These are phyloP conservation scores for Edolisoma coerulescens DNA, from an alignment of 2,113 vertebrate genomes.

Conservation along the genomic window DNA sequence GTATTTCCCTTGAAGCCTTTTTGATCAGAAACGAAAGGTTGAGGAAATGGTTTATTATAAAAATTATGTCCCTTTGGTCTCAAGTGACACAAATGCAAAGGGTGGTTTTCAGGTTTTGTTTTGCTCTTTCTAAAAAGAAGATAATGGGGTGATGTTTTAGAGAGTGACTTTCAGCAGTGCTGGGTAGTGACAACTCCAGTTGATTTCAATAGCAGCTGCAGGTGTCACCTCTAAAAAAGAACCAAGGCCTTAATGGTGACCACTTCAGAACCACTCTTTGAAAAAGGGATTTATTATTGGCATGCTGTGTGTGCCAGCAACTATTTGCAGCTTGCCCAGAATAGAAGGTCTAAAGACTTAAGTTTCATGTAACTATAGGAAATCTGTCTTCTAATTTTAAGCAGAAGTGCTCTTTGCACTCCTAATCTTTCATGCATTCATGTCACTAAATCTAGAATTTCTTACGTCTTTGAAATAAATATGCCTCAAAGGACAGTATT, in stretches of 20 bases:
- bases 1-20: not conserved
- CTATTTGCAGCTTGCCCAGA: slow-evolving; percentile 58
- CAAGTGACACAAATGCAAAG: not conserved
- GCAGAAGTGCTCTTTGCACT: slow-evolving; percentile 13
- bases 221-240: slow-evolving; percentile 60
- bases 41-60: not conserved
- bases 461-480: slow-evolving; percentile 22
- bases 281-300: slow-evolving; percentile 66
- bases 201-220: slow-evolving; percentile 60
- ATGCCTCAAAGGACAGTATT: not conserved
- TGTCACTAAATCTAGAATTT: slow-evolving; percentile 69
- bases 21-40: not conserved
- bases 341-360: slow-evolving; percentile 60
- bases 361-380: slow-evolving; percentile 58
- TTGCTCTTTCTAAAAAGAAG: not conserved
- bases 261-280: slow-evolving; percentile 48
- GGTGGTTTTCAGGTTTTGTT: not conserved
- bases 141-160: not conserved
- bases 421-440: not conserved
- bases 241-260: slow-evolving; percentile 18
- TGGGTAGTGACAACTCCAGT: slow-evolving; percentile 1
- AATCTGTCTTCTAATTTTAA: slow-evolving; percentile 48
- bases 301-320: slow-evolving; percentile 50
- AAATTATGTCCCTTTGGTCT: not conserved
- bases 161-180: not conserved